A percentile compares a stretch with the other conserved stretches of the same genome.
phyloP scores from a whole-genome alignment of 2,113 vertebrate genomes.

The Hippocampus barbouri region DNA sequence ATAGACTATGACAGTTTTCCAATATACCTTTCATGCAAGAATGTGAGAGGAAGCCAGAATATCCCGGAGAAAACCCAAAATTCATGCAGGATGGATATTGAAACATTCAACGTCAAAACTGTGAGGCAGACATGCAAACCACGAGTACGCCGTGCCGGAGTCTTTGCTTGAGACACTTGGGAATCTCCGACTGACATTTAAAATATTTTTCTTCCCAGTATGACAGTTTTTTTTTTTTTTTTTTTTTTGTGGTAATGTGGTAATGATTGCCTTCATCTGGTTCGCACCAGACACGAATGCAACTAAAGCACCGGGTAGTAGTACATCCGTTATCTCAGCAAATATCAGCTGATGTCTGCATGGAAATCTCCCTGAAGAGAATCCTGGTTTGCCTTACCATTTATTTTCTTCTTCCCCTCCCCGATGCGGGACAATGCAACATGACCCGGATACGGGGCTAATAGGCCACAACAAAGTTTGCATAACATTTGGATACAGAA shows the following conservation, averaged over 20 bases:
- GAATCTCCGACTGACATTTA: neutral
- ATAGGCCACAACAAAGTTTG: constrained; percentile 57
- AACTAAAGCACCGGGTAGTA: constrained; percentile 11
- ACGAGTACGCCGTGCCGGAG: neutral
- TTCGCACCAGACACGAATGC: neutral
- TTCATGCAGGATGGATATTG: neutral
- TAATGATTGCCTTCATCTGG: neutral
- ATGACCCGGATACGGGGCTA: constrained; percentile 48
- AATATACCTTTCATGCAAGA: neutral
- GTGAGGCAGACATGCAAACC: neutral
- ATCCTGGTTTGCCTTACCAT: constrained; percentile 21
- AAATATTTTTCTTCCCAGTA: neutral
- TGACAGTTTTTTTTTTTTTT: neutral
- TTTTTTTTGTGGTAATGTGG: neutral
- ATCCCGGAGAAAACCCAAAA: neutral
- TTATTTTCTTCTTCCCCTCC: constrained; percentile 49
- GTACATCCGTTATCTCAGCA: constrained; percentile 41
- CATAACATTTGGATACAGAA: constrained; percentile 44
- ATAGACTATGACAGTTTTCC: no score
- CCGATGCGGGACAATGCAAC: constrained; percentile 49
- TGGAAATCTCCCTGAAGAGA: constrained; percentile 35
- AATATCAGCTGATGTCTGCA: constrained; percentile 53
- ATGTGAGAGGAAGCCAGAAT: neutral
- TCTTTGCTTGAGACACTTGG: neutral
- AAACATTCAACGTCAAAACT: no score